These are phyloP conservation scores for Phaedon cochleariae DNA, from an alignment of 2,888 invertebrate genomes.

Conservation along the genomic window DNA sequence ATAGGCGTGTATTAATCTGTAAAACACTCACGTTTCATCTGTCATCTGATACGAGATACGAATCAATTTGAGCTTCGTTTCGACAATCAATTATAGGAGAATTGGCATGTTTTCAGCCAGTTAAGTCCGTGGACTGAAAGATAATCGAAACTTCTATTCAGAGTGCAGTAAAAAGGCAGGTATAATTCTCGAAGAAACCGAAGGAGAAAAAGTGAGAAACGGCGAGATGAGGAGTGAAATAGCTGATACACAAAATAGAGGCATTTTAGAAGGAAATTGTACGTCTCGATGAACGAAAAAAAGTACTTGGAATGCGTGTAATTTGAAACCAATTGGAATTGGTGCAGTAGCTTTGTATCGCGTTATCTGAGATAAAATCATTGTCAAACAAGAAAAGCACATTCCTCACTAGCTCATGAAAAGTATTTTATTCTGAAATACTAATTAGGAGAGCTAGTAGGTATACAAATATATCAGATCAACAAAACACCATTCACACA, in stretches of 20 bases:
- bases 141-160: background rate
- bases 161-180: background rate
- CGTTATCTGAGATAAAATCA: background rate
- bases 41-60: background rate
- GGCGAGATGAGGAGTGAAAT: no score
- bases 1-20: no score
- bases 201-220: background rate
- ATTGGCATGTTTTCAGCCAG: background rate
- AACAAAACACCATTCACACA: no score
- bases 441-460: no score
- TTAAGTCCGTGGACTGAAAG: background rate
- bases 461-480: no score
- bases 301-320: background rate
- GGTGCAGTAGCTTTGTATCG: background rate
- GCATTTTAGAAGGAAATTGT: background rate
- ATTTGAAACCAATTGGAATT: no score
- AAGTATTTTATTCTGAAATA: no score
- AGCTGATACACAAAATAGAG: no score
- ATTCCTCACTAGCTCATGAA: no score
- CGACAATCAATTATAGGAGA: background rate
- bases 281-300: background rate
- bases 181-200: background rate
- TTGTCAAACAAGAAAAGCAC: background rate
- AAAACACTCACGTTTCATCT: background rate
- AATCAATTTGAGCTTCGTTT: background rate